Conservation (phyloP, 2,888 invertebrate species). For the Cecidostiba fungosa region DNA sequence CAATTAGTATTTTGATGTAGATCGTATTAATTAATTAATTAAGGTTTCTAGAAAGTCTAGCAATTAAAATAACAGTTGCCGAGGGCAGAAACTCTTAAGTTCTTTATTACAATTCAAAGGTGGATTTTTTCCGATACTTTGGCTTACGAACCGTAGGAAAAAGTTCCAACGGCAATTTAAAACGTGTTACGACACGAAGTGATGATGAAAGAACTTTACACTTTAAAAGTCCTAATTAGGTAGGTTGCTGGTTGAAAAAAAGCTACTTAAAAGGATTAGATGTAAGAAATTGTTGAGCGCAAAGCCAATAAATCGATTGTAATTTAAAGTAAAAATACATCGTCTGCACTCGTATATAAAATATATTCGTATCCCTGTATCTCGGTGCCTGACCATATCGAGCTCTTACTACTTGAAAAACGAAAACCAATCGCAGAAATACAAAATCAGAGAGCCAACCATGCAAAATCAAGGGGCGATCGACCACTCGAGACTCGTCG, state of each 20-base stretch:
- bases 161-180: background rate
- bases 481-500: background rate
- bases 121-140: slow-evolving; percentile 1
- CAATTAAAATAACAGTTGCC: background rate
- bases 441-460: too few relatives aligned
- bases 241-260: background rate
- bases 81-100: background rate
- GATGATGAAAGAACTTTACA: slow-evolving; percentile 5
- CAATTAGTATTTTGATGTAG: too few relatives aligned
- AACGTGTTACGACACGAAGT: background rate
- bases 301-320: background rate
- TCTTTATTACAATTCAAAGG: background rate
- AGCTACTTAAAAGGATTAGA: background rate
- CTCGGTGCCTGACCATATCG: background rate
- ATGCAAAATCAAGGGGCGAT: background rate
- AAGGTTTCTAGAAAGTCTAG: too few relatives aligned
- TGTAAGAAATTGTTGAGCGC: background rate
- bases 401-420: background rate
- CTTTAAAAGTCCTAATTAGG: background rate
- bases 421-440: background rate
- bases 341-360: too few relatives aligned
- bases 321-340: background rate
- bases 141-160: background rate
- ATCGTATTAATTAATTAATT: too few relatives aligned
- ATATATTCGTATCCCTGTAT: too few relatives aligned